These are phyloP conservation scores for Ciona savignyi DNA, from an alignment of 23 tunicate genomes.

Conservation along the genomic window DNA sequence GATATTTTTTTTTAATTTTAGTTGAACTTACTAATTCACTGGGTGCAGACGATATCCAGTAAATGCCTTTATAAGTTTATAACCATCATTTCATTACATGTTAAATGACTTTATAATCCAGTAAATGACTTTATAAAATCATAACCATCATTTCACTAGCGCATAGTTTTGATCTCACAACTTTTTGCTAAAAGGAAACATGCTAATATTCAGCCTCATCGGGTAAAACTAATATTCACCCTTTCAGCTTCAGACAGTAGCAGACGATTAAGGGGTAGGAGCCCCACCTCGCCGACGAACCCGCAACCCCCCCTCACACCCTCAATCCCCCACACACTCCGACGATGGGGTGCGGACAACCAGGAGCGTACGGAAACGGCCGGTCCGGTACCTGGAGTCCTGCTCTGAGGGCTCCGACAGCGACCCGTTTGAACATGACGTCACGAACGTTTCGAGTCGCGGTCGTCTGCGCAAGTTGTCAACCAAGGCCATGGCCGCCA, in stretches of 20 bases:
- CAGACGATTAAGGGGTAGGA: background rate
- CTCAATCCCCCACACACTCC: background rate
- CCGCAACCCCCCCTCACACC: background rate
- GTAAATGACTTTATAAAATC: no score
- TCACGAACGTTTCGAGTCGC: constrained; percentile 11
- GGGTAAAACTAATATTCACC: background rate
- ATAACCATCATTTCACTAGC: no score
- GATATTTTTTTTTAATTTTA: no score
- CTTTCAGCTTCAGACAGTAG: background rate
- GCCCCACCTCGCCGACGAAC: background rate
- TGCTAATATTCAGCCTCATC: no score
- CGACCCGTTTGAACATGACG: background rate
- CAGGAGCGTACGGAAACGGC: background rate
- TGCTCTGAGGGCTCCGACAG: background rate
- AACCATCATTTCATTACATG: no score
- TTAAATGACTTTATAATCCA: no score
- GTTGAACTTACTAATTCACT: no score
- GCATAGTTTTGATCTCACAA: no score
- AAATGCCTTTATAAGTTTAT: no score
- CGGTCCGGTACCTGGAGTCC: background rate
- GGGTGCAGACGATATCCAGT: no score
- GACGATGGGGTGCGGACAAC: background rate
- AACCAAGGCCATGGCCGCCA: constrained; percentile 7
- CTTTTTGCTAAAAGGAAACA: no score
- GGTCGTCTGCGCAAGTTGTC: constrained; percentile 8